Conservation (phyloP, 2,797 vertebrate genomes). For the Coranthus polyacanthus region DNA sequence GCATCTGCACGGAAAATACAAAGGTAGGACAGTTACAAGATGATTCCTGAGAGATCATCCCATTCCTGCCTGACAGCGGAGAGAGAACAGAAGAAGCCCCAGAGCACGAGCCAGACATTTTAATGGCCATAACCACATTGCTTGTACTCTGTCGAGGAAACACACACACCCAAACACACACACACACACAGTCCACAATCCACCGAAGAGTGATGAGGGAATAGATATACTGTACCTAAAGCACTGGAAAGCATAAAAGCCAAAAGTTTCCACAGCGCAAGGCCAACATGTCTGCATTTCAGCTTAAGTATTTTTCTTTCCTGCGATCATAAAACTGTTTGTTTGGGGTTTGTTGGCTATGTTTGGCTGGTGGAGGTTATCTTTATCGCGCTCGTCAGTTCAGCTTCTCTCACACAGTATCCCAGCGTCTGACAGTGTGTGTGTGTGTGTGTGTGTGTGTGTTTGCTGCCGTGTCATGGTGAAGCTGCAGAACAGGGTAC, state of each 20-base stretch:
- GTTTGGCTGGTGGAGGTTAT: slow-evolving; percentile 27
- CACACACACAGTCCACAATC: slow-evolving; percentile 6
- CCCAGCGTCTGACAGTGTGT: neutral
- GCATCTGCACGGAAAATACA: slow-evolving; percentile 51
- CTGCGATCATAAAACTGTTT: slow-evolving; percentile 6
- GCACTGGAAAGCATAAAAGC: slow-evolving; percentile 28
- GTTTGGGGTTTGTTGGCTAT: slow-evolving; percentile 12
- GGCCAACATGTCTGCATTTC: slow-evolving; percentile 50
- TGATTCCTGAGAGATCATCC: slow-evolving; percentile 54
- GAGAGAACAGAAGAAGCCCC: slow-evolving; percentile 60
- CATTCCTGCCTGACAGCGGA: slow-evolving; percentile 38
- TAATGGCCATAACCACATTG: slow-evolving; percentile 49
- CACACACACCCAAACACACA: slow-evolving; percentile 28
- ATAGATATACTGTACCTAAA: slow-evolving; percentile 45
- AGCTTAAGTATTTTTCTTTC: slow-evolving; percentile 23
- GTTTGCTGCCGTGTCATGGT: slow-evolving; percentile 19
- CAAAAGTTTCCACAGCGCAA: slow-evolving; percentile 52
- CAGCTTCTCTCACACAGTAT: slow-evolving; percentile 6
- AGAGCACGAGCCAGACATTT: slow-evolving; percentile 61
- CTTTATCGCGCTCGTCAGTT: slow-evolving; percentile 28
- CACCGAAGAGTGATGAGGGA: slow-evolving; percentile 44
- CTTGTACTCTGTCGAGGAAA: slow-evolving; percentile 67
- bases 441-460: neutral
- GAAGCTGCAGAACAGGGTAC: slow-evolving; percentile 17
- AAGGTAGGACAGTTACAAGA: slow-evolving; percentile 44